Base-by-base conservation (phyloP, 2,113 vertebrate species). In the Aptenodytes forsteri region DNA sequence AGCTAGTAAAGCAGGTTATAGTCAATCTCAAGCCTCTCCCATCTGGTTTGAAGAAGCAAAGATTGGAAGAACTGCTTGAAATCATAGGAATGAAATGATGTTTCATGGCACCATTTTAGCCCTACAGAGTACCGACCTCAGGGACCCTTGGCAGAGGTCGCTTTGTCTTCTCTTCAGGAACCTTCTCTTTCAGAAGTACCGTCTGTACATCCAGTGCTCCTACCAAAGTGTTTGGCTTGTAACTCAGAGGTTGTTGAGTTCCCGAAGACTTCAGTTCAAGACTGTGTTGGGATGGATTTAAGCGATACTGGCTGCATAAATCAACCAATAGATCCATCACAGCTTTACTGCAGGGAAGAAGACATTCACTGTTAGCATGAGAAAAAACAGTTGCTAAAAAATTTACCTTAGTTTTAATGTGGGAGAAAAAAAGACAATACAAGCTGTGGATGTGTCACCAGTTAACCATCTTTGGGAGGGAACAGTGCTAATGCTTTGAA, bases 271-370 rank as follows among this genome's bases (percentile, higher is more conserved):
- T 97, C 93, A 99, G 97, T 94, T 99, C 99, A 95, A 99, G 98
- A 58, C 98, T 99, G 64, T 99, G 98, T 67, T 99, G 98, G 30
- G 99, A 98, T 30, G 99, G 99, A 93, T 99, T 99, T 91, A 99
- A 98, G 95, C 94, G 99, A 96, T 99, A 98, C 69, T 98, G 98
- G 95, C 99, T 99, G 93, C 99, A 99, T 71, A 99, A 97, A 50
- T 99, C 99, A n/a, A 99, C 99, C 97, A 99, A 97, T 1, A 99
- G 95, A 97, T 99, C 99, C 99, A 99, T 99, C 98, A 99, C 98
- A 49, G 99, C 99, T 97, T 99, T 99, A 97, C 99, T 99, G 98
- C 25, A 98, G 94, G 86, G 56, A 66, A 93, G 78, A 96, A 72
- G 44, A 90, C 44, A 91, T 71, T 30, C 42, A 78, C 13, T 0